Percentiles rank a stretch among this genome's conserved stretches.
Evolutionary conservation across 2,797 vertebrate genomes (phyloP).

Genomic region (Octomys mimax): DNA sequence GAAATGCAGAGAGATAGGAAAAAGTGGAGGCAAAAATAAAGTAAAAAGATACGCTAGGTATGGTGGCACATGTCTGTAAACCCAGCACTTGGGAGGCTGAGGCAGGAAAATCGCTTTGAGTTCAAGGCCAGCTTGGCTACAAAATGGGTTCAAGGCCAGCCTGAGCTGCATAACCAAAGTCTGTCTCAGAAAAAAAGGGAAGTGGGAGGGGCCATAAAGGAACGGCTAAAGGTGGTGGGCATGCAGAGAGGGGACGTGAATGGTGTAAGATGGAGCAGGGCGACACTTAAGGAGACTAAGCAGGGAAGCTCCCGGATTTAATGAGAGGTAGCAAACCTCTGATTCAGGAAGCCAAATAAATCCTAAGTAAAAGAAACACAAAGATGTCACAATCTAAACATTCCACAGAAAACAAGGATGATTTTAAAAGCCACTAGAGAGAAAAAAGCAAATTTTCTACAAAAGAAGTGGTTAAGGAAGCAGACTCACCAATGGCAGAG

Average conservation of each 20-base stretch:
- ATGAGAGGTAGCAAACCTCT: not conserved
- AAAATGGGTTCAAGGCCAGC: too few species aligned
- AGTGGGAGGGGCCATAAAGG: not conserved
- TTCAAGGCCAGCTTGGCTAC: too few species aligned
- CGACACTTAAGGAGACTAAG: not conserved
- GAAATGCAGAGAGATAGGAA: not conserved
- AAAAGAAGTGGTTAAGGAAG: not conserved
- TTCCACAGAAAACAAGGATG: not conserved
- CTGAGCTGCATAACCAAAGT: too few species aligned
- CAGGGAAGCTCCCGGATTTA: not conserved
- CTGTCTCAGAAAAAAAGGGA: too few species aligned
- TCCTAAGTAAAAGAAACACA: not conserved
- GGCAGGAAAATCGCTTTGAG: too few species aligned
- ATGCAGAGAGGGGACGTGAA: not conserved
- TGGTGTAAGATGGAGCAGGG: not conserved
- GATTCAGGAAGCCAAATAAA: not conserved
- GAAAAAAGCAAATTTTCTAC: constrained; percentile 1
- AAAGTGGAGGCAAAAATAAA: not conserved
- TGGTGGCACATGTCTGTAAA: too few species aligned
- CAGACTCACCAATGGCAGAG: not conserved
- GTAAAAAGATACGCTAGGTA: too few species aligned
- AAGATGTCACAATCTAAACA: not conserved
- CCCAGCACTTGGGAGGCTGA: too few species aligned
- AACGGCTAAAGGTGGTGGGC: not conserved
- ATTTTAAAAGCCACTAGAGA: not conserved